A percentile compares a stretch with the other conserved stretches of the same genome.
Conservation (phyloP, 2,113 vertebrate species). For the Apeltes quadracus region DNA sequence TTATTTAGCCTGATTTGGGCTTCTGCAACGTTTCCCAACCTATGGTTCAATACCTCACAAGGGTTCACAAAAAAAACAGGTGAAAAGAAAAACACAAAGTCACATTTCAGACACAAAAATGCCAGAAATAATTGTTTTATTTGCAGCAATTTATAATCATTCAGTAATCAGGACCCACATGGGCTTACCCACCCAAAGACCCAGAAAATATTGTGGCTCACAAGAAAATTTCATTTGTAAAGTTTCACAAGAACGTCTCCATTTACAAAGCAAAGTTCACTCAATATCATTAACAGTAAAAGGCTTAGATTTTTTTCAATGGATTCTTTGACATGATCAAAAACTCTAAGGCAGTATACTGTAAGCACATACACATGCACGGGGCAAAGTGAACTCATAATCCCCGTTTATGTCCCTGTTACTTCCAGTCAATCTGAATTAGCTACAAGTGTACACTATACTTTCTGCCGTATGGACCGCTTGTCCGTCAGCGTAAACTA, state of each 20-base stretch:
- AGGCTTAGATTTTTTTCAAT: constrained; percentile 26
- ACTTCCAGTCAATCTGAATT: constrained; percentile 30
- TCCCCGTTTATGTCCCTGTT: constrained; percentile 24
- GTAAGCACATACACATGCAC: constrained; percentile 41
- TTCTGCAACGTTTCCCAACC: too few species aligned
- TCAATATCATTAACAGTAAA: constrained; percentile 47
- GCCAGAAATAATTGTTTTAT: constrained; percentile 65
- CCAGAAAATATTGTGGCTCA: constrained; percentile 16
- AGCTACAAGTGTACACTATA: constrained; percentile 25
- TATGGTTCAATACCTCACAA: too few species aligned
- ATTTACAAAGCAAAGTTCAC: constrained; percentile 42
- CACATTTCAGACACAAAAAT: constrained; percentile 17
- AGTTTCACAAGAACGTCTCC: constrained; percentile 49
- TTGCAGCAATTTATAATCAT: constrained; percentile 50
- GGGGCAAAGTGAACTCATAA: constrained; percentile 27
- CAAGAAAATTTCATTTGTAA: constrained; percentile 37
- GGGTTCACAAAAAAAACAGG: too few species aligned
- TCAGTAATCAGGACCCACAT: constrained; percentile 44
- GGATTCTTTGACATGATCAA: constrained; percentile 40
- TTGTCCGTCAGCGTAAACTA: constrained; percentile 51
- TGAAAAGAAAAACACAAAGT: constrained; percentile 8
- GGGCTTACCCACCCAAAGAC: constrained; percentile 35
- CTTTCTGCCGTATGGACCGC: constrained; percentile 8
- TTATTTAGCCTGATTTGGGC: too few species aligned
- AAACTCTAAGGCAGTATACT: constrained; percentile 53